Evolutionary conservation across 2,888 invertebrate species (phyloP).

Genomic region (Volucella bombylans): DNA sequence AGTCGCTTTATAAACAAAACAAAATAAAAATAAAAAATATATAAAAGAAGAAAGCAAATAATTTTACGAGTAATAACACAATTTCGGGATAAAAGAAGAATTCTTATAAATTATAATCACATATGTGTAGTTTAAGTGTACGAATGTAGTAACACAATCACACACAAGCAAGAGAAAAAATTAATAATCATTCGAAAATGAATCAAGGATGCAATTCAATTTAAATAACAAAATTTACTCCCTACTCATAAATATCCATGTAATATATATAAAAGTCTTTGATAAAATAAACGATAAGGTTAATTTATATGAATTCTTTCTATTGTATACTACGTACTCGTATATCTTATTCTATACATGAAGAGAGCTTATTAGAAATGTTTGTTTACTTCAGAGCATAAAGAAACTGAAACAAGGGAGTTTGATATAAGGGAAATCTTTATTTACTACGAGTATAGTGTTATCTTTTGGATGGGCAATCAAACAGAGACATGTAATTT

Average conservation of each 20-base stretch:
- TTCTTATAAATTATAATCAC: conserved; percentile 59
- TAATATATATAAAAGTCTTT: conserved; percentile 58
- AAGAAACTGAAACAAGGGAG: conserved; percentile 19
- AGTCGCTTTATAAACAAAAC: neutral
- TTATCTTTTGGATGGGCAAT: no score
- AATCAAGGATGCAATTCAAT: conserved; percentile 33
- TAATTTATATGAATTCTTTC: conserved; percentile 42
- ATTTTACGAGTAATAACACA: neutral
- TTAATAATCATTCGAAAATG: conserved; percentile 18
- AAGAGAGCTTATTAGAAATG: conserved; percentile 42
- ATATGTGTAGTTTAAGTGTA: conserved; percentile 71
- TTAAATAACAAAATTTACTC: conserved; percentile 47
- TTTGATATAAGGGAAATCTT: neutral
- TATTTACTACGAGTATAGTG: no score
- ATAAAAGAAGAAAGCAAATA: neutral
- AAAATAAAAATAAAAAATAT: neutral
- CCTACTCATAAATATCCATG: conserved; percentile 39
- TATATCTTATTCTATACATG: conserved; percentile 13
- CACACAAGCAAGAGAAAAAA: conserved; percentile 27
- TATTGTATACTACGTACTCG: conserved; percentile 7
- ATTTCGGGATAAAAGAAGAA: conserved; percentile 46
- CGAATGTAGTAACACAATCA: conserved; percentile 55
- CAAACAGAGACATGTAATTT: no score
- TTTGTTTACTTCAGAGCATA: conserved; percentile 24
- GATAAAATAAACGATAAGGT: conserved; percentile 56